A percentile compares a stretch with the other conserved stretches of the same genome.
Conservation (phyloP, 1,140 invertebrate species). For the Heliconius eleuchia region DNA sequence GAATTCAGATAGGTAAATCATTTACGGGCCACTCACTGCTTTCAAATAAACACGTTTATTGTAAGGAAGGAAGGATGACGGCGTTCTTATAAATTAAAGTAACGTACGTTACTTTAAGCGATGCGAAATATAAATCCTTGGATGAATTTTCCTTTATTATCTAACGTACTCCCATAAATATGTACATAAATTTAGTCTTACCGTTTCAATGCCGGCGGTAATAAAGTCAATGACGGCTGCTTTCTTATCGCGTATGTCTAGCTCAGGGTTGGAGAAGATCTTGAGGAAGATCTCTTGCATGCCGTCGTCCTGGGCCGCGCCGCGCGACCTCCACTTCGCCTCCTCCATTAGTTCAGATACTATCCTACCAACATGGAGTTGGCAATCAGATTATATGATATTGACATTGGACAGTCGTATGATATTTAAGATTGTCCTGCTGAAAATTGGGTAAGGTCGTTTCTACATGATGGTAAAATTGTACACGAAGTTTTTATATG, state of each 20-base stretch:
- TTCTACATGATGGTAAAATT: conserved; percentile 9
- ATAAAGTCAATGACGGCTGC: conserved; percentile 93
- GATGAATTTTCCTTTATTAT: not conserved
- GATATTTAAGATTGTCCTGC: conserved; percentile 27
- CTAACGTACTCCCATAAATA: not conserved
- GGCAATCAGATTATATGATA: conserved; percentile 30
- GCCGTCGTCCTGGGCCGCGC: conserved; percentile 82
- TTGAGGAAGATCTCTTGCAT: conserved; percentile 87
- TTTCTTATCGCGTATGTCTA: conserved; percentile 91
- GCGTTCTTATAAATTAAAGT: not conserved
- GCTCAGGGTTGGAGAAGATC: conserved; percentile 85
- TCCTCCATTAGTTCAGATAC: conserved; percentile 90
- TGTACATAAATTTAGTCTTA: conserved; percentile 61
- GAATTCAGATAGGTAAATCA: too few relatives aligned
- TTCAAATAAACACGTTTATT: not conserved
- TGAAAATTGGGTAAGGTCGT: conserved; percentile 23
- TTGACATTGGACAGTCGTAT: conserved; percentile 19
- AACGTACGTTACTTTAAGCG: not conserved
- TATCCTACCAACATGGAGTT: conserved; percentile 81
- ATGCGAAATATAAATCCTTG: not conserved
- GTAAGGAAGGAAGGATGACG: not conserved
- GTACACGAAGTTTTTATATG: not conserved
- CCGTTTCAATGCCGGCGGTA: conserved; percentile 92
- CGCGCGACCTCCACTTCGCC: conserved; percentile 80
- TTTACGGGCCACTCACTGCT: too few relatives aligned